A percentile compares a stretch with the other conserved stretches of the same genome.
Conservation (phyloP, 1,140 invertebrate genomes). For the Rhyacophila brunnea region DNA sequence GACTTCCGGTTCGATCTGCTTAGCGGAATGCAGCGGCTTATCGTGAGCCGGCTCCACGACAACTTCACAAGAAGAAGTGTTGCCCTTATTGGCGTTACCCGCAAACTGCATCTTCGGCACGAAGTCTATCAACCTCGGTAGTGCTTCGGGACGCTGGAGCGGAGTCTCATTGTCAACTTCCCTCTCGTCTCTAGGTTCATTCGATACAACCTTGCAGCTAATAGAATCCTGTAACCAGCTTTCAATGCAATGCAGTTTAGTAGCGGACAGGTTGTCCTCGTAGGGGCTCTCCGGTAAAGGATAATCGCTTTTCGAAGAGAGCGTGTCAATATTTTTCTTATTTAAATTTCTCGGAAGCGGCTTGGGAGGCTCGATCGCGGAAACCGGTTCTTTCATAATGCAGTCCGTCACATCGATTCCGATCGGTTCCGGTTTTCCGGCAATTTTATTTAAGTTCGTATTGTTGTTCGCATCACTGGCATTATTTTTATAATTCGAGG, state of each 20-base stretch:
- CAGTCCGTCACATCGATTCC: no score
- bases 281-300: constrained; percentile 16
- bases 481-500: not conserved
- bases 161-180: constrained; percentile 7
- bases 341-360: constrained; percentile 32
- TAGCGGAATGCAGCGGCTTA: constrained; percentile 4
- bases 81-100: constrained; percentile 3
- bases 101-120: constrained; percentile 58
- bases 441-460: not conserved
- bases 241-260: constrained; percentile 54
- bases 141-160: constrained; percentile 42
- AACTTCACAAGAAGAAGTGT: not conserved
- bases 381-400: not conserved
- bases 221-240: constrained; percentile 50
- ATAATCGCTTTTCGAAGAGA: constrained; percentile 1
- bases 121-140: constrained; percentile 67
- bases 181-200: constrained; percentile 9
- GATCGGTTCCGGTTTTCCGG: not conserved
- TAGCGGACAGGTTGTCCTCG: constrained; percentile 49
- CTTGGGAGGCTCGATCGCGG: constrained; percentile 26
- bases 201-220: constrained; percentile 18
- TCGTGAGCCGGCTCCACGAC: not conserved
- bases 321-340: constrained; percentile 24
- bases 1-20: constrained; percentile 10
- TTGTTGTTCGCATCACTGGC: not conserved